Base-by-base conservation (phyloP, 2,888 invertebrate genomes). In the Drosophila mettleri region DNA sequence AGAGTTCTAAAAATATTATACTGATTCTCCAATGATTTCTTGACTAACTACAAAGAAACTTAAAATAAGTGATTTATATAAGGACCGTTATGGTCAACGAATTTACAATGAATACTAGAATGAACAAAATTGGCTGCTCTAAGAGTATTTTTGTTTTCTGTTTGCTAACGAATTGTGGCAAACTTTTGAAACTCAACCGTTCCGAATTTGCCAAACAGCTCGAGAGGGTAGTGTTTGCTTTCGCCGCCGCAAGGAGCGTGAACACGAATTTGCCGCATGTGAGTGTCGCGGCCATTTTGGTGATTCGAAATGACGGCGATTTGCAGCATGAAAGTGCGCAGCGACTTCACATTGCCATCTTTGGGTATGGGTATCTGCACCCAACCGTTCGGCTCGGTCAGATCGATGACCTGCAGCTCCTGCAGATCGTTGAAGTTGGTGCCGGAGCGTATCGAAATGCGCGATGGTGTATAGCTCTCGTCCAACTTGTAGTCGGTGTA, bases 401-500 rank as follows among this genome's bases (percentile, higher is more conserved):
- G 92, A 92, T 98, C 98, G 78, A 98, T 95, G 24, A 98, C 96
- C 94, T 98, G 98, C 63, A 99, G 95, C 92, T 99, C 99, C 92
- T 98, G 97, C 33, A 99, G 93, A 93, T 99, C 99, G 93, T 98
- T 98, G 89, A 98, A 98, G 93, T 98, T 98, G 59, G 97, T 98
- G 10, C 99, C 99, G 22, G 97, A 97, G 86, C 98, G 93, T 72
- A 98, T 96, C 1, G 98, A 98, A 81, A 98, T 97, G 84, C 97
- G 95, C 89, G 97, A 98, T 0, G 99, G 99, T 1, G 99, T 99
- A 91, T 99, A 99, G 91, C 99, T 99, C 93, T 99, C 99, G 93
- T 99, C 99, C 38, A 98, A 93, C 92, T 99, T 99, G 92, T 97
- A 99, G 92, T 99, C 99, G 0, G 98, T 97, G 91, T 98, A 99